Conservation (phyloP, 2,113 vertebrate genomes). For the Elephantulus edwardii region DNA sequence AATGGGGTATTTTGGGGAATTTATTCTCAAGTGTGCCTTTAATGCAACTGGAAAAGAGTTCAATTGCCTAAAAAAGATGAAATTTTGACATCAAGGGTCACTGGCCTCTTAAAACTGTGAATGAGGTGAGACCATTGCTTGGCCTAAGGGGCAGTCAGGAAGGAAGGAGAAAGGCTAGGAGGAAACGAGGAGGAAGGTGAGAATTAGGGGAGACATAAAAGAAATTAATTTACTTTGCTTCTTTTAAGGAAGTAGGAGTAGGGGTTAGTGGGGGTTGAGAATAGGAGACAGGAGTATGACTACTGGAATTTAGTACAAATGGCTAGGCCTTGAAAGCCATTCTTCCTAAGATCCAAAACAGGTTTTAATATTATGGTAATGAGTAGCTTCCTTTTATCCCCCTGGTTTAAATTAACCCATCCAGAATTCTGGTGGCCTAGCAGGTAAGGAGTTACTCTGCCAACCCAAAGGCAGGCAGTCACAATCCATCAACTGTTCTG, state of each 20-base stretch:
- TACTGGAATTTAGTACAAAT: background rate
- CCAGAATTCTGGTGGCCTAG: no score
- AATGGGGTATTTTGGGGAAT: background rate
- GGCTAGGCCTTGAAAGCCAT: background rate
- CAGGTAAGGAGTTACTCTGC: no score
- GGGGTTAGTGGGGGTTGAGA: background rate
- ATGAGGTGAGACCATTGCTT: slow-evolving; percentile 34
- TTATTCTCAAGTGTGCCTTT: slow-evolving; percentile 26
- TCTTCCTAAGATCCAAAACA: background rate
- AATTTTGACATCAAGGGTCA: slow-evolving; percentile 38
- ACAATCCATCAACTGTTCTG: no score
- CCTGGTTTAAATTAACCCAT: background rate
- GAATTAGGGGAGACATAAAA: slow-evolving; percentile 28
- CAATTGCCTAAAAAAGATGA: background rate
- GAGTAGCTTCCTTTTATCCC: background rate
- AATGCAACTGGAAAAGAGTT: background rate
- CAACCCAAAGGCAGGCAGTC: no score
- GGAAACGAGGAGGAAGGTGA: background rate
- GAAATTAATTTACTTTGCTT: slow-evolving; percentile 38
- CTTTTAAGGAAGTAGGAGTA: slow-evolving; percentile 23
- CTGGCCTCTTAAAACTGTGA: slow-evolving; percentile 5
- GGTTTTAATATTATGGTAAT: background rate
- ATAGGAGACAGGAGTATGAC: background rate
- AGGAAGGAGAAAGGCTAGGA: background rate
- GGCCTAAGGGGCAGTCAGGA: slow-evolving; percentile 15